phyloP scores from a whole-genome alignment of 2,888 invertebrate species.

The Portevinia maculata region DNA sequence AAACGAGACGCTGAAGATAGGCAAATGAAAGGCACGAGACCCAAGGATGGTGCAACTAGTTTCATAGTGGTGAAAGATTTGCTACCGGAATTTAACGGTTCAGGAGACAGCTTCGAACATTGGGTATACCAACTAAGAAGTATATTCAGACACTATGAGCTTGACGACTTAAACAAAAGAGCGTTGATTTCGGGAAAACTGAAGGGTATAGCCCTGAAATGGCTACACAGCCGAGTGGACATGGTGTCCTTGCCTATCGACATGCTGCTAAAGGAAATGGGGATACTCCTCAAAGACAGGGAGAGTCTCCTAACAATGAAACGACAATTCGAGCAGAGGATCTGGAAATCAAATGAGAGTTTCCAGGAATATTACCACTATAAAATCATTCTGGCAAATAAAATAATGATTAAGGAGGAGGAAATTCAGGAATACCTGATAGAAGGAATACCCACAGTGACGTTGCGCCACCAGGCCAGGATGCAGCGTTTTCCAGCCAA shows the following conservation, averaged over 20 bases:
- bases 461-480: slow-evolving; percentile 29
- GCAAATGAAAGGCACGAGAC: slow-evolving; percentile 16
- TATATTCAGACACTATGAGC: slow-evolving; percentile 25
- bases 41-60: neutral
- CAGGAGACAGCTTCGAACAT: neutral
- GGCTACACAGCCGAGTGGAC: slow-evolving; percentile 38
- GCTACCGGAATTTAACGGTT: slow-evolving; percentile 7
- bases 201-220: slow-evolving; percentile 53
- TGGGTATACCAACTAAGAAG: slow-evolving; percentile 36
- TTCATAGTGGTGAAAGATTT: slow-evolving; percentile 27
- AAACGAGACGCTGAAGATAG: neutral
- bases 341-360: slow-evolving; percentile 60
- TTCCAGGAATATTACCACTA: slow-evolving; percentile 70
- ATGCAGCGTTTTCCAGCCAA: slow-evolving; percentile 46
- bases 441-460: slow-evolving; percentile 58
- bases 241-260: slow-evolving; percentile 41
- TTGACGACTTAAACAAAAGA: slow-evolving; percentile 54
- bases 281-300: slow-evolving; percentile 24
- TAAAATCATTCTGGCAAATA: slow-evolving; percentile 64
- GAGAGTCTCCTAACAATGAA: slow-evolving; percentile 44
- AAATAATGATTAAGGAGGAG: slow-evolving; percentile 72
- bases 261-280: slow-evolving; percentile 35
- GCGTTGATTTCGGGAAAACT: slow-evolving; percentile 49
- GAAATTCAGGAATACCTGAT: slow-evolving; percentile 73
- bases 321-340: slow-evolving; percentile 59